Base-by-base conservation (phyloP, 2,888 invertebrate genomes). In the Byasa hedistus region DNA sequence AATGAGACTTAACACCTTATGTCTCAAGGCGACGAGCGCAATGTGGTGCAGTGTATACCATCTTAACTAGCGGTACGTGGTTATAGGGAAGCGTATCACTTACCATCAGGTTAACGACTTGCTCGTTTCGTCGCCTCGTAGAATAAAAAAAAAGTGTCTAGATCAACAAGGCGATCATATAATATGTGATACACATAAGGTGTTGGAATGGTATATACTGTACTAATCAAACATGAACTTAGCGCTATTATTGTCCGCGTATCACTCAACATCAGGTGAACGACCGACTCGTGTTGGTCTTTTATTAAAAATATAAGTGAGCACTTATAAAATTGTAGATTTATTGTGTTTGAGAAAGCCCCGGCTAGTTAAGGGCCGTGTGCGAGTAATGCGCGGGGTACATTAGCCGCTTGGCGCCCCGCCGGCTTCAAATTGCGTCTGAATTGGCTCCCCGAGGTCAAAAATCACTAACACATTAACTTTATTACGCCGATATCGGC, bases 401-500 rank as follows among this genome's bases (percentile, higher is more conserved):
- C 83, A 84, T 84, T 84, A 86, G 82, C 76, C 72, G 70, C 66
- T 57, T 67, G 70, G 69, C 57, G 62, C 64, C 87, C 87, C 74
- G 83, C 73, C 63, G 86, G 59, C 82, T 39, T 65, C 68, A 75
- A 81, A 85, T 85, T 79, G 83, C 78, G 75, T 72, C 75, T 71
- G 80, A 81, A 87, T 88, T 85, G 88, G 80, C 75, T 79, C 76
- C 89, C 89, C 77, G 83, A 75, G 39, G 81, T 17, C 69, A 70
- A 75, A 78, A 83, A 82, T 84, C 85, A 81, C 84, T 82, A 79
- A 76, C 79, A 76, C 82, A 83, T 82, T 82, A 81, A 81, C 78
- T 84, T 85, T 83, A 87, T 83, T 80, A 76, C 78, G 61, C 62
- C 66, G 70, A 78, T 83, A 84, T 81, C 79, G 81, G 76, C 76